Conservation (phyloP, 2,888 invertebrate species). For the Bombylius major region DNA sequence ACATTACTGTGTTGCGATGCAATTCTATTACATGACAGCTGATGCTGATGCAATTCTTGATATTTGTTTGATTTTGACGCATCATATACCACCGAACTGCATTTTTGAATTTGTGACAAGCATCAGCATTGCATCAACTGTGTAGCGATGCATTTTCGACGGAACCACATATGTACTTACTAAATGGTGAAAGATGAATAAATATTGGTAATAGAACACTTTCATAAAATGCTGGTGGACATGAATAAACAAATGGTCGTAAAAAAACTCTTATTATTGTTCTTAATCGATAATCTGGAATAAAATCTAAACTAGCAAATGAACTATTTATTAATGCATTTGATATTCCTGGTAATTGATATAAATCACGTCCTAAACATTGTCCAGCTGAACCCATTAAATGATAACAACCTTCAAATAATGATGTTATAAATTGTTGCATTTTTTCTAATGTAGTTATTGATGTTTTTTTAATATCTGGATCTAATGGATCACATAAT, state of each 20-base stretch:
- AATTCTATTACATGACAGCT: no score
- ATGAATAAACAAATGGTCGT: constrained; percentile 73
- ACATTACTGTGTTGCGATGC: no score
- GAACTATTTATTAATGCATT: constrained; percentile 55
- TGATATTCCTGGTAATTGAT: constrained; percentile 61
- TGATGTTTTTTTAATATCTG: constrained; percentile 38
- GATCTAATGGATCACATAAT: constrained; percentile 35
- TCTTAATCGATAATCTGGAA: constrained; percentile 77
- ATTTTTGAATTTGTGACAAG: no score
- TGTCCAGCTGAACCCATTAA: constrained; percentile 65
- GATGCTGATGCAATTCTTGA: no score
- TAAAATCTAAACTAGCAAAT: constrained; percentile 40
- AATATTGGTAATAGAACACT: constrained; percentile 67
- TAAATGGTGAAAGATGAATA: constrained; percentile 62
- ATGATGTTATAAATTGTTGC: constrained; percentile 66
- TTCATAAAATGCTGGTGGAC: constrained; percentile 69
- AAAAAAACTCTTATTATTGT: constrained; percentile 73
- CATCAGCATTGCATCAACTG: no score
- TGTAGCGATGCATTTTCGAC: no score
- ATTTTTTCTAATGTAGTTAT: constrained; percentile 57
- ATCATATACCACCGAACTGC: no score
- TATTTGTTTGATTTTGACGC: no score
- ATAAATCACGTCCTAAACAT: constrained; percentile 76
- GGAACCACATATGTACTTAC: no score
- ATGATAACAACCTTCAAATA: constrained; percentile 73